Evolutionary conservation across 2,888 invertebrate genomes (phyloP).

Genomic region (Herminia tarsipennalis): DNA sequence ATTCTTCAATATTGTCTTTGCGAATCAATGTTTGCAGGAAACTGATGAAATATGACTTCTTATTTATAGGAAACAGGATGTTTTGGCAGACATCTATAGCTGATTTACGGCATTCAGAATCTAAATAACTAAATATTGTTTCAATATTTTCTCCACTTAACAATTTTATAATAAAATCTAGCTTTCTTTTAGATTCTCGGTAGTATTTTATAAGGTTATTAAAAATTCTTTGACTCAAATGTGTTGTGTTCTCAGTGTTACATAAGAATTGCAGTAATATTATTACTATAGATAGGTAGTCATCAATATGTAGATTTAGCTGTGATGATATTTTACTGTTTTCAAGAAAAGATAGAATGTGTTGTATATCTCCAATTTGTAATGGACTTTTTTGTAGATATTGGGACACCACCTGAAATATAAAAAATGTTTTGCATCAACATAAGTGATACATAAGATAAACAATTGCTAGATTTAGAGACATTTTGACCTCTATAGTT

Average conservation of each 20-base stretch:
- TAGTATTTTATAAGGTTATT: conserved; percentile 64
- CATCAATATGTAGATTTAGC: conserved; percentile 58
- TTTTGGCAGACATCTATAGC: conserved; percentile 63
- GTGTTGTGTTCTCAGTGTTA: conserved; percentile 37
- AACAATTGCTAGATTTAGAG: background rate
- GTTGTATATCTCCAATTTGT: conserved; percentile 54
- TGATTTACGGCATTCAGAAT: conserved; percentile 54
- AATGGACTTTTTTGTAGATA: conserved; percentile 63
- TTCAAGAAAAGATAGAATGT: conserved; percentile 65
- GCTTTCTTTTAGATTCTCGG: conserved; percentile 72
- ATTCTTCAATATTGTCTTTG: conserved; percentile 68
- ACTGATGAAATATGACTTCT: conserved; percentile 66
- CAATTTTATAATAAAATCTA: conserved; percentile 70
- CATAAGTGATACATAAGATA: background rate
- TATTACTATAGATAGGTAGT: conserved; percentile 61
- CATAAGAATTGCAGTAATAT: conserved; percentile 63
- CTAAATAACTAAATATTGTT: conserved; percentile 66
- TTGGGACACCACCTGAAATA: conserved; percentile 70
- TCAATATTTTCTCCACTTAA: conserved; percentile 68
- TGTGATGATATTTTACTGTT: conserved; percentile 65
- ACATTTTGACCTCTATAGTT: background rate
- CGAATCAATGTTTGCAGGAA: conserved; percentile 71
- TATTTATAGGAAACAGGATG: conserved; percentile 69
- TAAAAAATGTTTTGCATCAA: background rate
- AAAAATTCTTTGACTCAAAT: conserved; percentile 55